Base-by-base conservation (phyloP, 2,797 vertebrate genomes). In the Telmatherina bonti region DNA sequence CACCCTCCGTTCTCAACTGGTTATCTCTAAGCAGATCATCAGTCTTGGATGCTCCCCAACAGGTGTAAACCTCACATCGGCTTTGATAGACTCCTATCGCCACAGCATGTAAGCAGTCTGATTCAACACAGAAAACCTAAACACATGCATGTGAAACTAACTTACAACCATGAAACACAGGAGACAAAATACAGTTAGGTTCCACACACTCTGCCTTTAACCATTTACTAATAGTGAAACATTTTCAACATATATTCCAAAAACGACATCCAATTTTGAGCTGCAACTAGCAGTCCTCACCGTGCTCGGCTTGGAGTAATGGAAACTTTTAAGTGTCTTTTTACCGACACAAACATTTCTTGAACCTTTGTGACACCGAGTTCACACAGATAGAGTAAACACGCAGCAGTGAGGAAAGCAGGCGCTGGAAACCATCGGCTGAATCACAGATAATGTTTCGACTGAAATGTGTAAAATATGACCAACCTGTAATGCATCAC, bases 1-100 rank as follows among this genome's bases (percentile, higher is more conserved):
- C 59, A 41, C 33, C 55, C n/a, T 69, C 67, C 72, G 67, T 53
- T 83, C 88, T 79, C 74, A 81, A 55, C 35, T 55, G n/a, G 63
- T 10, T 66, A 64, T 73, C 81, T 88, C 54, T 82, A 76, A 88
- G 75, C 61, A 79, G 72, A 88, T 85, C 83, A 82, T 79, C 76
- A 65, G 72, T 79, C 72, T 86, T 62, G 79, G 78, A 67, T n/a
- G 82, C 60, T 79, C 63, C 36, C 66, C 51, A 59, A 74, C 70
- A 79, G 83, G 68, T 83, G 76, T 77, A 86, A 88, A 82, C 67
- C 72, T 58, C 43, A 66, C 36, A 35, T 33, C 35, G 63, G 65
- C 76, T 88, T 86, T 83, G 84, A 88, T 81, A 47, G 70, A 77
- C 71, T 67, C 56, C 47, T 70, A 76, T 85, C 67, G 55, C 67